phyloP scores from a whole-genome alignment of 1,140 invertebrate genomes.

The Zophobas morio region DNA sequence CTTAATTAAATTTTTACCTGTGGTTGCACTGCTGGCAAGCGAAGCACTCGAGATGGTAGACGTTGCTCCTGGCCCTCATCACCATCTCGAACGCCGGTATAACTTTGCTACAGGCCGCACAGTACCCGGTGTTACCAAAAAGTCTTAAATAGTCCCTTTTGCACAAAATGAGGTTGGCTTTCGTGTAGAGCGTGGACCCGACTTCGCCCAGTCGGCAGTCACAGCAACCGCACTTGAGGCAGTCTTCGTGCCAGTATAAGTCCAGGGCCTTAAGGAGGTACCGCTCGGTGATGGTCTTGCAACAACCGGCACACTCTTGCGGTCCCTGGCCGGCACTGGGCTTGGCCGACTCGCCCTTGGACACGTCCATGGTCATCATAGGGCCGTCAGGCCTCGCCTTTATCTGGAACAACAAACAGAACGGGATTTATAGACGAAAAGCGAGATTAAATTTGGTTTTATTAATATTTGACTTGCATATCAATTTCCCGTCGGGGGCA shows the following conservation, averaged over 20 bases:
- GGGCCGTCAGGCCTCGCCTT: constrained; percentile 64
- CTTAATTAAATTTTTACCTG: constrained; percentile 78
- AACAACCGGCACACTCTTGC: constrained; percentile 88
- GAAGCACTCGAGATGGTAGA: constrained; percentile 98
- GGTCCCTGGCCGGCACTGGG: constrained; percentile 61
- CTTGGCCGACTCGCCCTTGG: constrained; percentile 73
- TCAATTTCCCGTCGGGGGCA: constrained; percentile 53
- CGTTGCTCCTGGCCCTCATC: constrained; percentile 96
- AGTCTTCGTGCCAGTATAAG: constrained; percentile 98
- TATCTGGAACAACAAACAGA: constrained; percentile 62
- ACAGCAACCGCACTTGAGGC: constrained; percentile 97
- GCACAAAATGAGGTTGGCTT: constrained; percentile 97
- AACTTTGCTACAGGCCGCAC: constrained; percentile 95
- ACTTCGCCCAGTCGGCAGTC: constrained; percentile 97
- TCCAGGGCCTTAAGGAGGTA: constrained; percentile 90
- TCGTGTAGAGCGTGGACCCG: constrained; percentile 96
- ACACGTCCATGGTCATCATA: constrained; percentile 83
- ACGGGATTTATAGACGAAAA: constrained; percentile 30
- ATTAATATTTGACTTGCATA: constrained; percentile 50
- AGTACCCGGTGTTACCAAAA: constrained; percentile 92
- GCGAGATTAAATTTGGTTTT: constrained; percentile 46
- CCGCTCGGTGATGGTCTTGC: constrained; percentile 89
- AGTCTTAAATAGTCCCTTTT: constrained; percentile 97
- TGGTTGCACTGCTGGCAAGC: constrained; percentile 98
- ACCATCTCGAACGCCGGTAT: constrained; percentile 99